Base-by-base conservation (phyloP, 1,140 invertebrate species). In the Aphaenogaster floridana region DNA sequence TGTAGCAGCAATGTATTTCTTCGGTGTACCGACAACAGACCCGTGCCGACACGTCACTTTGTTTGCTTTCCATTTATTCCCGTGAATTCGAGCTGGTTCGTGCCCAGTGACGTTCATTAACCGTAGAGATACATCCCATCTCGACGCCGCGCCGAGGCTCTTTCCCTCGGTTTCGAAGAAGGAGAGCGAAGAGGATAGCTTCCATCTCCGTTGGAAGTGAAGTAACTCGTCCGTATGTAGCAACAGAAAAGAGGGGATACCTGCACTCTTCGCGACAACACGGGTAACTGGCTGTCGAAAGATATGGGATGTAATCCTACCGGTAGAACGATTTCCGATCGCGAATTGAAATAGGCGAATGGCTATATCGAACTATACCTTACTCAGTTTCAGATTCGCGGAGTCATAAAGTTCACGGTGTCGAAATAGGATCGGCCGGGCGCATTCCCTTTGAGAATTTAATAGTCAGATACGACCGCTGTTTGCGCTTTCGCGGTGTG, bases 61-160 rank as follows among this genome's bases (percentile, higher is more conserved):
- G 69, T 84, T 84, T 84, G 80, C 69, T 84, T 84, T 84, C 54
- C 80, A 84, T 84, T 63, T 84, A 84, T 76, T 83, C 80, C 17
- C 54, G 54, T 21, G 68, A 76, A 84, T 84, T 84, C 54, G 28
- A 84, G 69, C 69, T 74, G 42, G 64, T 39, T 81, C 78, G 39
- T 42, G 36, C 68, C 59, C 69, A 69, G 52, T 61, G 52, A 76
- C 80, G 57, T 84, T 84, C 57, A 84, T 84, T 84, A 84, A 84
- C 80, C 39, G 69, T 28, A 50, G 69, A 84, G 80, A 74, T 57
- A 36, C 77, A 66, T 17, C n/a, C 42, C 17, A 39, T 59, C 52
- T 59, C 79, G 66, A 36, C 54, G 17, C 42, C 54, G 6, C 54
- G 17, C 42, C 54, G 6, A 21, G 1, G 68, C 21, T 61, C 68